Evolutionary conservation across 2,797 vertebrate species (phyloP), one percentile per base, ranked within the genome.

Genomic region (Notamacropus eugenii): DNA sequence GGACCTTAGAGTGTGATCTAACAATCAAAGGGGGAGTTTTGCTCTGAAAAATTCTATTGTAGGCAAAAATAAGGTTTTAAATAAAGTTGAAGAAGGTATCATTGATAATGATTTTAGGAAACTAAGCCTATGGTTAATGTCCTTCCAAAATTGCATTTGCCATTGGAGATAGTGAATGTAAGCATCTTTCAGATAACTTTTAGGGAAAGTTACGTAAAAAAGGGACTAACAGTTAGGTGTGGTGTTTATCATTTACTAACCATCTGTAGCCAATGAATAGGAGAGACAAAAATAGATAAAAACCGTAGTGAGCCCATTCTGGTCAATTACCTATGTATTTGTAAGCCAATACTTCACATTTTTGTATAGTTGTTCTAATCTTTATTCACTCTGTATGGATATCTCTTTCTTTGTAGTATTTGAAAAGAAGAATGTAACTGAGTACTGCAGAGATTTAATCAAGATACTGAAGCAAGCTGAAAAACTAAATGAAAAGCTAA

Each of bases 401-500:
- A 58, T 87, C 27, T 97, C 56, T 92, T 96, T 94, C 50, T 74
- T 96, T 93, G 54, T 14, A 98, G 98, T 92, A 29, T 95, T 93
- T 93, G 97, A 98, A 96, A 97, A 93, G 62, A 97, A 94, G 96
- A 94, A 99, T 96, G 94, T 99, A 67, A 99, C 99, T 0, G 96
- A 98, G 46, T 98, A 99, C 90, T 99, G 99, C 94, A 98, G 98
- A 91, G 99, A 99, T 96, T 98, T 99, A n/a, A 96, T 99, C 97
- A 99, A 99, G 96, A 99, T 99, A 57, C 62, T 99, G 93, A 99
- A 99, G 96, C 97, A 99, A 93, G 99, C 99, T 0, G 98, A 98
- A 5, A 98, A 98, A 54, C 97, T 98, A 98, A 99, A 99, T 59
- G 99, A 99, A 98, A 99, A 99, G 96, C 98, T 99, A 93, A 99